Base-by-base conservation (phyloP, 2,888 invertebrate genomes). In the Xestobium rufovillosum region DNA sequence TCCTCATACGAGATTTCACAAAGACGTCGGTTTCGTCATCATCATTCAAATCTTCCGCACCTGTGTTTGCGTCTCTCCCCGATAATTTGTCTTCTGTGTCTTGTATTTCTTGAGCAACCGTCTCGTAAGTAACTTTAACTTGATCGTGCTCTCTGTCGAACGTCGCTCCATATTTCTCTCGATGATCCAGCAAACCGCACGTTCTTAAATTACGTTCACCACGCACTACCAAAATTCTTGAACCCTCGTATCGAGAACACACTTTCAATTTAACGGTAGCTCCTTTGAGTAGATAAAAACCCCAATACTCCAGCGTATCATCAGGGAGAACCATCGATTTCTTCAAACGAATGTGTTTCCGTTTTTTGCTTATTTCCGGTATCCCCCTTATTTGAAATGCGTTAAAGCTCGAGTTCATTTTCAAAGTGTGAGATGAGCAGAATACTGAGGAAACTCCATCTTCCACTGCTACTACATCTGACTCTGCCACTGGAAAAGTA, bases 261-360 rank as follows among this genome's bases (percentile, higher is more conserved):
- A 83, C 81, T 55, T 83, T 82, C 14, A 89, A 66, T 45, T 76
- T 75, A 2, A 89, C 86, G 8, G 74, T 75, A 2, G 88, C 85
- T 14, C 86, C 87, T 62, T 79, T 76, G 31, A 85, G 68, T 30
- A 89, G 68, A 66, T 83, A 88, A 65, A 89, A 88, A 2, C 88
- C 87, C 87, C 87, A 89, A 61, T 88, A 89, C 61, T 89, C 88
- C 19, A 88, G 65, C 6, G 87, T 86, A 53, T 88, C 88, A 60
- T 88, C 88, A 0, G 85, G 86, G 43, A 89, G 64, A 2, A 71
- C 73, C 83, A 89, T 85, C 3, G 84, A 84, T 57, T 88, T 88
- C 59, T 80, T 83, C 49, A 88, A 66, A 47, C 79, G 69, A 48
- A 86, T 80, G 55, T 85, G 84, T 61, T 83, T 85, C 33, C 76